Evolutionary conservation across 2,888 invertebrate genomes (phyloP), one percentile per base, ranked within the genome.

Genomic region (Syrphus vitripennis): DNA sequence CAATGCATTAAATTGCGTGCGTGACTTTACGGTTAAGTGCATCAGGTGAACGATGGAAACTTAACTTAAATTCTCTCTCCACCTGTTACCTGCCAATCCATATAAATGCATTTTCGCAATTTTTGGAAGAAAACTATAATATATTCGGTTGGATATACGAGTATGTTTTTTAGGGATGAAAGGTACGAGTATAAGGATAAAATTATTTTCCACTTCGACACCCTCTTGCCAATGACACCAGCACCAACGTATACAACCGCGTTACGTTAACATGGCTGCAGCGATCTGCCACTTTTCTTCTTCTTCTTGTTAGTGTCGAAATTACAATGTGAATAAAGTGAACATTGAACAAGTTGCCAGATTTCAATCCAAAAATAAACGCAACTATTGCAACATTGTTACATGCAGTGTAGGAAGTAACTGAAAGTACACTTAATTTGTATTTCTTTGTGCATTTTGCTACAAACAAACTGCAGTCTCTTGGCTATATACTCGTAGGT

Each of bases 1-100:
- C 53, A 42, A 65, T 83, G 83, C 76, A 80, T 84, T 59, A 84
- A 83, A 80, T 45, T 80, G 67, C 80, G 80, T 84, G 80, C 83
- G 75, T 84, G 83, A 84, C 76, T 80, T 71, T 57, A 37, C 21
- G 10, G 59, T 61, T 71, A 80, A 80, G 75, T 76, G 83, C 65
- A n/a, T n/a, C n/a, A 79, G 42, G 40, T 65, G 63, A 26, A 21
- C 5, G 3, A n/a, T n/a, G n/a, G n/a, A 16, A 59, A 29, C 48
- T 53, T n/a, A 70, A 40, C 72, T 67, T 24, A 40, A 63, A 26
- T 42, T 42, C 59, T 14, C 34, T 37, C 34, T 34, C 19, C 61
- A 69, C 67, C 72, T 78, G 71, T 83, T 83, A 83, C 78, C 83
- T 69, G 78, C 29, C 45, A 74, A 83, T 83, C 83, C 69, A 74